Conservation (phyloP, 2,113 vertebrate species). For the Heliornis fulica region DNA sequence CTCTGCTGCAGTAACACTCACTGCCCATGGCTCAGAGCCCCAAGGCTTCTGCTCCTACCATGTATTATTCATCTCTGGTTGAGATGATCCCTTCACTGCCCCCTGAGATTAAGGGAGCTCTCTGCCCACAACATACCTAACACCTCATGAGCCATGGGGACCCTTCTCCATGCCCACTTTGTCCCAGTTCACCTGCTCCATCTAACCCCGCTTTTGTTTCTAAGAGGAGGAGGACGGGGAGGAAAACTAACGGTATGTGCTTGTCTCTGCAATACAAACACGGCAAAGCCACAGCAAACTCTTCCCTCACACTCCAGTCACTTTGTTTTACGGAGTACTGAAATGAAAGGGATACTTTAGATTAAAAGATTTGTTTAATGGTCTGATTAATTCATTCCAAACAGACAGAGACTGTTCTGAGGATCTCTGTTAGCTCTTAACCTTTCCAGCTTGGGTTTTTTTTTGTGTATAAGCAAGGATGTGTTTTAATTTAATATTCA, state of each 20-base stretch:
- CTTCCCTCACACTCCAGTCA: constrained; percentile 50
- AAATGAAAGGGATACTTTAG: constrained; percentile 77
- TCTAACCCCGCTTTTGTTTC: neutral
- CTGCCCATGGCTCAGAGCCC: rapidly evolving
- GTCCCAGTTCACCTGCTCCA: neutral
- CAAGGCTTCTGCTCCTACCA: neutral
- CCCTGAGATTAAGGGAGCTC: rapidly evolving
- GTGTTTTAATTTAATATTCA: constrained; percentile 70
- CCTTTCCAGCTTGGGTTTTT: constrained; percentile 58
- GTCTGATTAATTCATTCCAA: constrained; percentile 79
- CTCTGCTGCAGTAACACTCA: rapidly evolving
- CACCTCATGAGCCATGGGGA: rapidly evolving
- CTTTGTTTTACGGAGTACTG: constrained; percentile 66
- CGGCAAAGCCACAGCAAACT: neutral
- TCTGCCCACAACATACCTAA: neutral
- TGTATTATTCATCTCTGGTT: rapidly evolving
- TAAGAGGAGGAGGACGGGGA: neutral
- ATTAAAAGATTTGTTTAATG: constrained; percentile 79
- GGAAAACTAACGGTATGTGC: neutral
- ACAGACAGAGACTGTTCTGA: constrained; percentile 65
- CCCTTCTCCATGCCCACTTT: neutral
- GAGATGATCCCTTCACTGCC: neutral
- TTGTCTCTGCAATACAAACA: neutral
- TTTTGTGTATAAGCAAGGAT: constrained; percentile 14
- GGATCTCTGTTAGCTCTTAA: constrained; percentile 70